Percentiles rank a stretch among this genome's conserved stretches.
phyloP scores from a whole-genome alignment of 2,797 vertebrate species.

The Silurus aristotelis region DNA sequence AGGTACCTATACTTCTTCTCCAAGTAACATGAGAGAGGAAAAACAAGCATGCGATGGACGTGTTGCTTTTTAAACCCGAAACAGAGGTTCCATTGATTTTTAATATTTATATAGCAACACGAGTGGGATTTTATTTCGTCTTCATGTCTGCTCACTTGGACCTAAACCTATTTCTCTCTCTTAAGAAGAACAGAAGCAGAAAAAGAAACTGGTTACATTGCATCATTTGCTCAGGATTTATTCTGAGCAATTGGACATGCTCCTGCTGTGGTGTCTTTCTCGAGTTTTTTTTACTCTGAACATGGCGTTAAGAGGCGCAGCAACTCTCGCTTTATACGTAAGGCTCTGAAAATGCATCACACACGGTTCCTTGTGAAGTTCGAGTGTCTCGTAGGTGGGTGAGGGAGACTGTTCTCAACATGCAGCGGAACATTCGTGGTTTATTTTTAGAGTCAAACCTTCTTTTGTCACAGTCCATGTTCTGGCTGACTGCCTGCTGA shows the following conservation, averaged over 20 bases:
- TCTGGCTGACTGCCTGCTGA: conserved; percentile 23
- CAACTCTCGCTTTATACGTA: background rate
- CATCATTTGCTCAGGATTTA: conserved; percentile 23
- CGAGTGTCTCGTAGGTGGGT: conserved; percentile 8
- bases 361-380: conserved; percentile 17
- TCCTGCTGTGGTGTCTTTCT: conserved; percentile 2
- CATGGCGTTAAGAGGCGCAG: conserved; percentile 1
- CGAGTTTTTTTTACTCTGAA: background rate
- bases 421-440: conserved; percentile 34
- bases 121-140: background rate
- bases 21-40: background rate
- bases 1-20: background rate
- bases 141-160: background rate
- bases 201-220: background rate
- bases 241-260: background rate
- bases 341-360: background rate
- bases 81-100: conserved; percentile 25
- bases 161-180: background rate
- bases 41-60: background rate
- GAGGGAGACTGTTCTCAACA: conserved; percentile 39
- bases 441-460: conserved; percentile 52
- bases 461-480: conserved; percentile 43
- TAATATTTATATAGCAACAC: conserved; percentile 35
- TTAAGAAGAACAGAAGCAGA: conserved; percentile 1
- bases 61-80: background rate